Base-by-base conservation (phyloP, 2,888 invertebrate genomes). In the Nemoura dubitans region DNA sequence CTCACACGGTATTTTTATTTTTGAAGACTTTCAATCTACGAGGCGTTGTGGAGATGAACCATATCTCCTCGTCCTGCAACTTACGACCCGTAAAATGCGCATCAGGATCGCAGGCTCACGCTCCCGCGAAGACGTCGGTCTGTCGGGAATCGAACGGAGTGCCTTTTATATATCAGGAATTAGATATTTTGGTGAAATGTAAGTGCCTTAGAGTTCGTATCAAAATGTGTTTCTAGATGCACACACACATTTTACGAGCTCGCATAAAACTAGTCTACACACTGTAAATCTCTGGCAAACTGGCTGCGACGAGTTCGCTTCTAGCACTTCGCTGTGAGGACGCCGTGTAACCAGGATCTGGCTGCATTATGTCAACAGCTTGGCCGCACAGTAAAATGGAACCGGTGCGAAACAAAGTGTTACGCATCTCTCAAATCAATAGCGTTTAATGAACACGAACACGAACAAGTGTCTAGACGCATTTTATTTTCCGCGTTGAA, bases 201-300 rank as follows among this genome's bases (percentile, higher is more conserved):
- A 78, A 26, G 78, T 78, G 78, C 78, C 26, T 26, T 78, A 27
- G 25, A 78, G 78, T 78, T 78, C 5, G 78, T 28, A 78, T 28
- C 78, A 28, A 10, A 78, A 28, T 78, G 78, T 78, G 59, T 81
- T 28, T 0, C 81, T 16, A 6, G 28, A 81, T 81, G 30, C 81
- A 29, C 81, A 30, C 81, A 81, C 59, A 59, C n/a, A 81, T 30
- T 81, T 81, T 81, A 81, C 81, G 81, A 81, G 81, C n/a, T 30
- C 29, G 30, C 81, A 81, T 81, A 81, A 81, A 81, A 81, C n/a
- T 28, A 29, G 81, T 81, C 81, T 81, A 81, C 81, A 81, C 81
- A 2, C 30, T 28, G 16, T 81, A 81, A 81, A 81, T 81, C 81
- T 81, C 81, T 10, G 10, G 29, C 28, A 81, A 81, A 28, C 28